phyloP scores from a whole-genome alignment of 2,113 vertebrate species.

The Onychorhynchus coronatus region DNA sequence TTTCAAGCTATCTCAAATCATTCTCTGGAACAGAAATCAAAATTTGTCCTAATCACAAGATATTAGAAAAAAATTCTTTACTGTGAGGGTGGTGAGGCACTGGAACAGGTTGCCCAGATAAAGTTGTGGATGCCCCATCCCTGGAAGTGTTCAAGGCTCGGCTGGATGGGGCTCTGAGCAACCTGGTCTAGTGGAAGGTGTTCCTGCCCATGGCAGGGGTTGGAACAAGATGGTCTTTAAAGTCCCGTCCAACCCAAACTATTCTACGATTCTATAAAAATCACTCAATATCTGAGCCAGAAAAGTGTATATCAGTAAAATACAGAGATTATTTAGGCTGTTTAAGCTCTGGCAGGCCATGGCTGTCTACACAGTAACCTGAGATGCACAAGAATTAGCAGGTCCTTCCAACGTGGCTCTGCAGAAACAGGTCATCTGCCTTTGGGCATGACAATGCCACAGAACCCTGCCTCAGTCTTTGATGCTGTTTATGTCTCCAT shows the following conservation, averaged over 20 bases:
- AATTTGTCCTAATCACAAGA: neutral
- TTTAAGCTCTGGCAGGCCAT: neutral
- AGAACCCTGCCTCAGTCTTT: neutral
- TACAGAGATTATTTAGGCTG: neutral
- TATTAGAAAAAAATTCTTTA: neutral
- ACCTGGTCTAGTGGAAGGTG: neutral
- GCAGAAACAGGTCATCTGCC: neutral
- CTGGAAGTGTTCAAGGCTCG: neutral
- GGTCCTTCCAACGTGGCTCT: neutral
- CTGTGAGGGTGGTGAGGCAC: neutral
- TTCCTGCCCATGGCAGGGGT: neutral
- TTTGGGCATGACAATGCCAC: neutral
- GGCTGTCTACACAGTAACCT: neutral
- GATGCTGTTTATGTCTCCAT: neutral
- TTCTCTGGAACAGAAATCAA: neutral
- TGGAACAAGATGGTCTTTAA: neutral
- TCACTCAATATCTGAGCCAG: neutral
- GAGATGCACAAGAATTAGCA: neutral
- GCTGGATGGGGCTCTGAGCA: neutral
- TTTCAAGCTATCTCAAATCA: neutral
- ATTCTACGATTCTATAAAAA: neutral
- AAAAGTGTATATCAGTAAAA: neutral
- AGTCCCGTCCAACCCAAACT: neutral
- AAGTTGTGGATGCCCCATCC: neutral
- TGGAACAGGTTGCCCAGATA: neutral